Conservation (phyloP, 2,113 vertebrate genomes). For the Marmota monax region DNA sequence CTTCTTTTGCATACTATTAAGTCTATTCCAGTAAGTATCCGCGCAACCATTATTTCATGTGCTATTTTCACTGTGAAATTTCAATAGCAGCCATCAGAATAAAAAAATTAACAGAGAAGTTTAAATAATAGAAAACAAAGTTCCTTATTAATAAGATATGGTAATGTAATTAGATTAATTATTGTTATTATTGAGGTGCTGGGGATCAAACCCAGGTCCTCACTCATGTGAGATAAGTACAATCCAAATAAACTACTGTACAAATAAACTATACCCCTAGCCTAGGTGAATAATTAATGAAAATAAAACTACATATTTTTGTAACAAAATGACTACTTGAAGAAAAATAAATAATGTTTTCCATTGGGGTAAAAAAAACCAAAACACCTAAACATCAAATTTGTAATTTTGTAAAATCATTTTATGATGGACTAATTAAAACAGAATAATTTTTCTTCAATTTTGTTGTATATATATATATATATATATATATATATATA, state of each 20-base stretch:
- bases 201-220: not conserved
- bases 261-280: not conserved
- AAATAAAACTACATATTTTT: not conserved
- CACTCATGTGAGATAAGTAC: not conserved
- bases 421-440: not conserved
- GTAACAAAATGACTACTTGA: not conserved
- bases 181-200: not conserved
- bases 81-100: constrained; percentile 14
- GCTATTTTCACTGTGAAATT: constrained; percentile 2
- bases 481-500: not conserved
- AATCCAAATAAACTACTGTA: not conserved
- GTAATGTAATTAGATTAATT: not conserved
- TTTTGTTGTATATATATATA: not conserved
- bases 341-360: constrained; percentile 19
- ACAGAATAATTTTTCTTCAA: not conserved
- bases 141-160: not conserved
- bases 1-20: not conserved
- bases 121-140: constrained; percentile 40
- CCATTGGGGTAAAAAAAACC: not conserved
- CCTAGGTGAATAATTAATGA: not conserved
- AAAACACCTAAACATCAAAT: not conserved
- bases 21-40: not conserved
- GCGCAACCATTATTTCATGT: not conserved
- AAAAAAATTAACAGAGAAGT: not conserved
- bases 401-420: not conserved